Evolutionary conservation across 2,888 invertebrate genomes (phyloP).

Genomic region (Flexamia atlantica): DNA sequence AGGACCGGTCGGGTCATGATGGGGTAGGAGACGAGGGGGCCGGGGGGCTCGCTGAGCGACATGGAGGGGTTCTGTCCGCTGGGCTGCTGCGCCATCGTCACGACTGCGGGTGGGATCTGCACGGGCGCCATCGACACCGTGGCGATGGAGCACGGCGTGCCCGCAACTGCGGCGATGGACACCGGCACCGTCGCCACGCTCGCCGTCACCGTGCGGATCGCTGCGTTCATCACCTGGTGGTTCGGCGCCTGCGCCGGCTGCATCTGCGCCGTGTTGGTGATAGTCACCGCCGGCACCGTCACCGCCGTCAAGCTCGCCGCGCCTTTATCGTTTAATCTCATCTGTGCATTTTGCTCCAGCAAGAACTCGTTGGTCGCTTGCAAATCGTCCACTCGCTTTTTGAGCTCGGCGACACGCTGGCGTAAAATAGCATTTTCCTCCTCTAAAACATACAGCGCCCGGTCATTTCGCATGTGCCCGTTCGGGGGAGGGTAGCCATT

Average conservation of each 20-base stretch:
- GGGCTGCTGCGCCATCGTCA: constrained; percentile 78
- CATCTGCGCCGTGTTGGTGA: constrained; percentile 77
- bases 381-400: constrained; percentile 83
- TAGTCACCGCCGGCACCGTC: constrained; percentile 80
- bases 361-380: constrained; percentile 88
- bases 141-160: constrained; percentile 78
- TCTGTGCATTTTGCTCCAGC: constrained; percentile 86
- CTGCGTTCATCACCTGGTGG: constrained; percentile 76
- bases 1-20: constrained; percentile 81
- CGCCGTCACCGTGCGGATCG: constrained; percentile 78
- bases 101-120: constrained; percentile 78
- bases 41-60: constrained; percentile 77
- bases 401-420: constrained; percentile 83
- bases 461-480: constrained; percentile 54
- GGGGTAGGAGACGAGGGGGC: constrained; percentile 82
- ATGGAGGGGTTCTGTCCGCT: constrained; percentile 74
- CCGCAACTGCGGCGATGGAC: constrained; percentile 80
- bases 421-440: constrained; percentile 84
- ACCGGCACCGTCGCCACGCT: constrained; percentile 81
- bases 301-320: constrained; percentile 77
- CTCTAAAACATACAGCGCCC: constrained; percentile 75
- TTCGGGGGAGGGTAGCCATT: constrained; percentile 23
- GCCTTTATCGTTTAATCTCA: constrained; percentile 80
- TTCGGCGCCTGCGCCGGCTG: constrained; percentile 75
- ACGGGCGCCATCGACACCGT: constrained; percentile 78